A percentile compares a stretch with the other conserved stretches of the same genome.
Evolutionary conservation across 2,113 vertebrate genomes (phyloP).

Genomic region (Tichodroma muraria): DNA sequence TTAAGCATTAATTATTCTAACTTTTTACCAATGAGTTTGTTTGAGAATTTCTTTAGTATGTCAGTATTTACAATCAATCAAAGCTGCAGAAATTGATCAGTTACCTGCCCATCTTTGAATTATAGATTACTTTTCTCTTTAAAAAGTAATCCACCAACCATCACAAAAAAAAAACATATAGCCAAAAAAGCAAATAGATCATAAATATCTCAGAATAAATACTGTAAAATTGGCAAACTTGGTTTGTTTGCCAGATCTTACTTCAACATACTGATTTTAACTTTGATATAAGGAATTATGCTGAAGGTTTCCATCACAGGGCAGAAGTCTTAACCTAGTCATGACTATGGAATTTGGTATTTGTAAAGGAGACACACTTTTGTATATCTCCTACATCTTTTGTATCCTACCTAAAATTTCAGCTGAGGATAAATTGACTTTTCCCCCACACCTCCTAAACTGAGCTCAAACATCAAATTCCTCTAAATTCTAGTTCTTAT

Average conservation of each 20-base stretch:
- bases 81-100: neutral
- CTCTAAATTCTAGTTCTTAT: neutral
- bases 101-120: neutral
- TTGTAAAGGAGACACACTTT: neutral
- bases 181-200: neutral
- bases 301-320: neutral
- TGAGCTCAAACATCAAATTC: neutral
- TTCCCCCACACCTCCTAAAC: neutral
- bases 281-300: neutral
- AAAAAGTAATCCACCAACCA: neutral
- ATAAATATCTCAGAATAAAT: neutral
- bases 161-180: neutral
- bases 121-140: neutral
- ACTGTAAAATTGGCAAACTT: neutral
- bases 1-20: neutral
- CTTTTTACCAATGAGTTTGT: neutral
- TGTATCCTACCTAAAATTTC: neutral
- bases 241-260: neutral
- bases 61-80: neutral
- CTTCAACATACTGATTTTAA: neutral
- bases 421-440: neutral
- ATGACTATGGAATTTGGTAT: neutral
- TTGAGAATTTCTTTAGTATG: neutral
- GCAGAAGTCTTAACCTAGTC: neutral
- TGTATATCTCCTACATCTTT: neutral